Base-by-base conservation (phyloP, 2,797 vertebrate genomes). In the Siniperca undulata region DNA sequence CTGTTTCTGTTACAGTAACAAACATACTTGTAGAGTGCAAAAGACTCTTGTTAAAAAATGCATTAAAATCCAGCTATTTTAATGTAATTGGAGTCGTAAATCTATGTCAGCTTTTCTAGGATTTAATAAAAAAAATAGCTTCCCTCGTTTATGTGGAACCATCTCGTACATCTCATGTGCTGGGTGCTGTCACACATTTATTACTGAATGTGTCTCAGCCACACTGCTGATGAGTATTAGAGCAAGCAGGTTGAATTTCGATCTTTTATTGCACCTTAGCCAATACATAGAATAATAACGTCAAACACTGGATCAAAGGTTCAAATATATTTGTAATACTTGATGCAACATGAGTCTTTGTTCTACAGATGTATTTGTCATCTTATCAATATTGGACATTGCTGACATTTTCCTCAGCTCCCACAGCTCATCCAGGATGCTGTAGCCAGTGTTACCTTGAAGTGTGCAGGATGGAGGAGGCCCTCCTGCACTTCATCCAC, bases 361-460 rank as follows among this genome's bases (percentile, higher is more conserved):
- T 16, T 70, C 12, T 16, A 9, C 20, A 40, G 9, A 27, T 70
- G n/a, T 58, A 22, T 56, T 62, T 67, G 52, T 71, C 8, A 11
- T 66, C 6, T 55, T 30, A 38, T 75, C 27, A 70, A 24, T 22
- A 61, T 36, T 53, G 44, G 14, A 44, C 1, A 46, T 53, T 66
- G 46, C 34, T 30, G 50, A 46, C 27, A 62, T 30, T 34, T 17
- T 59, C 19, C 27, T 67, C 80, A 78, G 73, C 69, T 67, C 82
- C 68, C 76, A 64, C 69, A 84, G 71, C 81, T 86, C 74, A 77
- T 68, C 74, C 65, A 60, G 58, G 62, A 86, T 75, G 81, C 77
- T 87, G 78, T 53, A 77, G 81, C 34, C 71, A 38, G 50, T 52
- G 50, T 67, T 68, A 11, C 60, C 40, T 65, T 65, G 40, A 1